A percentile compares a stretch with the other conserved stretches of the same genome.
phyloP scores from a whole-genome alignment of 2,888 invertebrate species.

The Dicyrtoma fusca region DNA sequence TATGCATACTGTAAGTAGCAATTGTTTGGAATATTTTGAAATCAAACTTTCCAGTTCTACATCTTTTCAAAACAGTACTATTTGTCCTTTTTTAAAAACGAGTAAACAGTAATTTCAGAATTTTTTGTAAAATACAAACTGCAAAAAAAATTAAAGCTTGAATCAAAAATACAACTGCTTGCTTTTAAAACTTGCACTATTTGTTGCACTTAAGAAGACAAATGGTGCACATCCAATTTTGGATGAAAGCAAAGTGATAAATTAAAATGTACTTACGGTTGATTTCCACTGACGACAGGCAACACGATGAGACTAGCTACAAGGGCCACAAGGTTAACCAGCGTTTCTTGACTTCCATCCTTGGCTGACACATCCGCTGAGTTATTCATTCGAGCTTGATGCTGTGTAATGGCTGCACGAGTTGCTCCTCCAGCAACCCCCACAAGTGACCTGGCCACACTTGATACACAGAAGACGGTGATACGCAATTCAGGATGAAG shows the following conservation, averaged over 20 bases:
- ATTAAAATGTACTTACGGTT: conserved; percentile 59
- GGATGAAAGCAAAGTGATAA: background rate
- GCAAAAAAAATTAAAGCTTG: too few relatives aligned
- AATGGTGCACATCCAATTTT: too few relatives aligned
- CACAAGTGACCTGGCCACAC: conserved; percentile 81
- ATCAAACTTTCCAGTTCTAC: too few relatives aligned
- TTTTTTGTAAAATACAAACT: background rate
- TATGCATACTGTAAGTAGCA: too few relatives aligned
- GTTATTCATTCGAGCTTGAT: conserved; percentile 66
- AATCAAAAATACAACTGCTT: too few relatives aligned
- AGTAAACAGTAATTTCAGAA: too few relatives aligned
- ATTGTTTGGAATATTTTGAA: too few relatives aligned
- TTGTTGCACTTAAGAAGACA: background rate
- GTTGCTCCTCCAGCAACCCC: conserved; percentile 81
- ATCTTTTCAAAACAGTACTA: too few relatives aligned
- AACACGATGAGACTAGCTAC: conserved; percentile 76
- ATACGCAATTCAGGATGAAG: conserved; percentile 67
- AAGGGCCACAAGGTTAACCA: conserved; percentile 87
- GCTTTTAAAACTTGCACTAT: too few relatives aligned
- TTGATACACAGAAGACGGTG: conserved; percentile 71
- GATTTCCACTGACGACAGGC: conserved; percentile 66
- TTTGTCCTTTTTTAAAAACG: too few relatives aligned
- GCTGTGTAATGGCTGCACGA: conserved; percentile 87
- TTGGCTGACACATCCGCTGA: conserved; percentile 83
- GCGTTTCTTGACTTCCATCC: conserved; percentile 95